A percentile compares a stretch with the other conserved stretches of the same genome.
phyloP scores from a whole-genome alignment of 2,797 vertebrate genomes.

The Neopelma chrysocephalum region DNA sequence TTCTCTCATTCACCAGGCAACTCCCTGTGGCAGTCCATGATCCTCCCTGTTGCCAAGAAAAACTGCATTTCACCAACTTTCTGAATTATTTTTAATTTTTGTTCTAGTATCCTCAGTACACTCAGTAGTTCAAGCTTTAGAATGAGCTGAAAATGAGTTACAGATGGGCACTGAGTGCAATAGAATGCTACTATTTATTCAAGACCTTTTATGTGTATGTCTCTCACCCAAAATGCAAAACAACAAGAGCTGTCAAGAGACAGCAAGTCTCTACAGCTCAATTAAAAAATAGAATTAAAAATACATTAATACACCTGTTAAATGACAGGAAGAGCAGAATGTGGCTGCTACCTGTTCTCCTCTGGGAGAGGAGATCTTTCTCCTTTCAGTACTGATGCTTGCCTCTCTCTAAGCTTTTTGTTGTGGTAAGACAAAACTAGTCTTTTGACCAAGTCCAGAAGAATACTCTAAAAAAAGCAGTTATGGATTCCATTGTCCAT shows the following conservation, averaged over 20 bases:
- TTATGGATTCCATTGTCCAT: background rate
- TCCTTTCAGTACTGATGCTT: background rate
- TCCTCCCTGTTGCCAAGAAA: background rate
- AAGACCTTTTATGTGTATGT: background rate
- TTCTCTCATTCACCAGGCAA: background rate
- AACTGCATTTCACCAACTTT: background rate
- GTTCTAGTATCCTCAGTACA: background rate
- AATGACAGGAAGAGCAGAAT: background rate
- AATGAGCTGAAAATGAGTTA: constrained; percentile 41
- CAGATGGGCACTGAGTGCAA: background rate
- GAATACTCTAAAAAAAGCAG: background rate
- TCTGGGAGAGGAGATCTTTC: background rate
- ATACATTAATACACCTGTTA: background rate
- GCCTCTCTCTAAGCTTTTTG: background rate
- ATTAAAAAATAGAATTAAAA: background rate
- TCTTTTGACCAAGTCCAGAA: background rate
- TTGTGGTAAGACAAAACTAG: background rate
- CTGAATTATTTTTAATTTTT: constrained; percentile 19
- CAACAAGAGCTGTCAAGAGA: background rate
- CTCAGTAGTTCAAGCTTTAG: constrained; percentile 1
- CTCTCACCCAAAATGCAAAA: background rate
- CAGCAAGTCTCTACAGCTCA: background rate
- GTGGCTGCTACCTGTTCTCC: background rate
- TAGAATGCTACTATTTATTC: constrained; percentile 9
- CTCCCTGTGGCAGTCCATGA: background rate